Percentiles rank a stretch among this genome's conserved stretches.
Conservation (phyloP, 2,888 invertebrate genomes). For the Chaetogeoica ovagalla region DNA sequence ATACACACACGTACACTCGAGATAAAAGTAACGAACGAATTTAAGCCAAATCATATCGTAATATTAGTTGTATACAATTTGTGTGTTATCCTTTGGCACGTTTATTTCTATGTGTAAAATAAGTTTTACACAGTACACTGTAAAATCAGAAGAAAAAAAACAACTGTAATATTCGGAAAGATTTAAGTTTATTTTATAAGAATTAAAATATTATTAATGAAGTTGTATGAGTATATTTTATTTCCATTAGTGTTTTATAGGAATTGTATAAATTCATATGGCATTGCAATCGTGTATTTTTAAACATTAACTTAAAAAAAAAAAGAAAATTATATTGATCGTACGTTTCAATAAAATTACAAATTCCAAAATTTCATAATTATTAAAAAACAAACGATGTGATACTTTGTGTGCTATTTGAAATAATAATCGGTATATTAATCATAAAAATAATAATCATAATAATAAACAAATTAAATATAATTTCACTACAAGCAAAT, state of each 20-base stretch:
- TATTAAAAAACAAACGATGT: constrained; percentile 19
- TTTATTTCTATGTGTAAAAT: constrained; percentile 38
- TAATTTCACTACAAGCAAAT: constrained; percentile 45
- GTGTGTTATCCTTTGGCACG: constrained; percentile 51
- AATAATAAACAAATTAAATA: constrained; percentile 30
- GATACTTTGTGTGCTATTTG: constrained; percentile 1
- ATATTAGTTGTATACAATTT: constrained; percentile 49
- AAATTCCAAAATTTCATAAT: constrained; percentile 32
- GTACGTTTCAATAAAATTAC: constrained; percentile 1
- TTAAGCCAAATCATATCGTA: constrained; percentile 46
- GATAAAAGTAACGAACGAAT: constrained; percentile 46
- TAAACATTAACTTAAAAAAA: constrained; percentile 9
- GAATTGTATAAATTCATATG: constrained; percentile 4
- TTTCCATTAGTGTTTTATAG: background rate
- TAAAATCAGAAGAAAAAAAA: background rate
- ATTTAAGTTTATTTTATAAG: background rate
- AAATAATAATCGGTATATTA: constrained; percentile 34
- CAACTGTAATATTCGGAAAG: background rate
- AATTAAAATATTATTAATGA: background rate
- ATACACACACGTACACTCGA: constrained; percentile 33
- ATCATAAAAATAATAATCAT: constrained; percentile 22
- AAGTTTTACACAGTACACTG: constrained; percentile 7
- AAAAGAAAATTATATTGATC: constrained; percentile 3
- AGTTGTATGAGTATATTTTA: constrained; percentile 3
- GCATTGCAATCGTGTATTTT: background rate